Conservation (phyloP, 2,113 vertebrate species). For the Herpailurus yagouaroundi region DNA sequence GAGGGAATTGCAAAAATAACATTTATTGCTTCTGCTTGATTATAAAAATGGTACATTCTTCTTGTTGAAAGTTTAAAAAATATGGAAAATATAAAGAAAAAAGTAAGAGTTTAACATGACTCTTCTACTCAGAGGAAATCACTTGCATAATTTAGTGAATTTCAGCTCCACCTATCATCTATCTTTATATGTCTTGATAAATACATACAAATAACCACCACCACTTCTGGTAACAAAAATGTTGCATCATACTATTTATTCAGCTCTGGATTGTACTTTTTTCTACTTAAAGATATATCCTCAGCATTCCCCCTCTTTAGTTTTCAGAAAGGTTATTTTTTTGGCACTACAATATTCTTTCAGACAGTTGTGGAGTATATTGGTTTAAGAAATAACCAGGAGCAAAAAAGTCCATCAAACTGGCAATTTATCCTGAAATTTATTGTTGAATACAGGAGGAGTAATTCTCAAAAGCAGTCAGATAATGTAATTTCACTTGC, state of each 20-base stretch:
- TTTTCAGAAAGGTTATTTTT: conserved; percentile 1
- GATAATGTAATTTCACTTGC: background rate
- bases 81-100: background rate
- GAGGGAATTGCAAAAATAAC: conserved; percentile 36
- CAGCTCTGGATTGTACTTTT: background rate
- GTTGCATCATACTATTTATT: background rate
- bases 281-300: background rate
- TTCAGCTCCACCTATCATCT: background rate
- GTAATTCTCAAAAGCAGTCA: background rate
- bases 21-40: conserved; percentile 1
- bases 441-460: background rate
- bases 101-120: background rate
- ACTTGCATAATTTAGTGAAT: conserved; percentile 17
- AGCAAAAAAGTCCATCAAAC: background rate
- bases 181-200: background rate
- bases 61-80: background rate
- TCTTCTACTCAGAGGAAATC: background rate
- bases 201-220: background rate
- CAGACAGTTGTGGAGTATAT: background rate
- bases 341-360: background rate
- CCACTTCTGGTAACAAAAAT: background rate
- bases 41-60: background rate
- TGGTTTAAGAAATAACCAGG: background rate
- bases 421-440: background rate
- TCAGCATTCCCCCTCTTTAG: background rate